A percentile compares a stretch with the other conserved stretches of the same genome.
These are phyloP conservation scores for Ceyx erithaca DNA, from an alignment of 2,797 vertebrate species.

Conservation along the genomic window DNA sequence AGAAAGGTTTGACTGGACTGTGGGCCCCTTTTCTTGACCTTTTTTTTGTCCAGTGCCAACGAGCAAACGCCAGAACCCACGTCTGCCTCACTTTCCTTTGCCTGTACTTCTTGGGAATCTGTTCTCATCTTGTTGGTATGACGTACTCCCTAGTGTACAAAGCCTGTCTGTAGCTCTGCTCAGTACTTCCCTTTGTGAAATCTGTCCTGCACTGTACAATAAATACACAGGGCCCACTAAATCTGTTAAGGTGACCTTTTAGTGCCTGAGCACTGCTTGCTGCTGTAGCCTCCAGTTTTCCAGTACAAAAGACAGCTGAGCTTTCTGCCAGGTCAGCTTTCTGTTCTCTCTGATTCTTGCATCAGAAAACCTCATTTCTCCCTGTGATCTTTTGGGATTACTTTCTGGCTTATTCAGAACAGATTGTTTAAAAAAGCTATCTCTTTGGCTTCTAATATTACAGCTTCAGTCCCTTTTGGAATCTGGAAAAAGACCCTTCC, in stretches of 20 bases:
- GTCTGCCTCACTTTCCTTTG: not conserved
- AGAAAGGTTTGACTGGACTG: not conserved
- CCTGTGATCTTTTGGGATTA: not conserved
- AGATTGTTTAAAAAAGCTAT: not conserved
- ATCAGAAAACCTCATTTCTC: not conserved
- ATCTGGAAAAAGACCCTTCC: not conserved
- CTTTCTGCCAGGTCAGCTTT: not conserved
- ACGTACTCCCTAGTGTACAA: not conserved
- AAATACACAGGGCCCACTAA: not conserved
- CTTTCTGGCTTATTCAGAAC: not conserved
- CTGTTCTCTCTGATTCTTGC: not conserved
- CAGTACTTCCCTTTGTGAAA: not conserved
- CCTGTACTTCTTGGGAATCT: not conserved
- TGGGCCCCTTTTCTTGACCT: not conserved
- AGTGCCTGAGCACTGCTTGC: not conserved
- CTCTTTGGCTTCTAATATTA: not conserved
- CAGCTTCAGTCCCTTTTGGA: not conserved
- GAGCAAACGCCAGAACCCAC: not conserved
- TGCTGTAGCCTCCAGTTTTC: not conserved
- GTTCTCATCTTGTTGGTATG: not conserved
- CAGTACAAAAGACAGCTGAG: not conserved
- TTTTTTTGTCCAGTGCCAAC: not conserved
- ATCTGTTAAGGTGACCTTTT: not conserved
- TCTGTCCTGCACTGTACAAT: not conserved
- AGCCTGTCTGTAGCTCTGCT: not conserved